Evolutionary conservation across 92 coral and sea anemone genomes (phyloP).

Genomic region (Zoanthus solanderi): DNA sequence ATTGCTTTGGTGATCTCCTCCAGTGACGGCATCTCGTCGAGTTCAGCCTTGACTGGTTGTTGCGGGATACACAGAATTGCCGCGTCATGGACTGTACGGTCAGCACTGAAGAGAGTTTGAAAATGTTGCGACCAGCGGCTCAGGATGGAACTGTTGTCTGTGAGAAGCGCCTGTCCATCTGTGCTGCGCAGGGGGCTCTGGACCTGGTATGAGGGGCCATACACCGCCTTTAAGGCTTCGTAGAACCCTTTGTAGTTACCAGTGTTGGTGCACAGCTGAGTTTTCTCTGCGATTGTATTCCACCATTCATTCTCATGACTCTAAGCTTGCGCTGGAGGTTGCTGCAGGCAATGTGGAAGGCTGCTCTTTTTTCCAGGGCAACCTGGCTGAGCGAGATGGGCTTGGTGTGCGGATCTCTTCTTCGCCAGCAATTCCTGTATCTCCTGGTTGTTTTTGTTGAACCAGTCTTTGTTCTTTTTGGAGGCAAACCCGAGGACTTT

Average conservation of each 20-base stretch:
- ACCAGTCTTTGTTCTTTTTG: slow-evolving; percentile 22
- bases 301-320: slow-evolving; percentile 36
- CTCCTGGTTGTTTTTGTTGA: background rate
- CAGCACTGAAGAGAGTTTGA: slow-evolving; percentile 29
- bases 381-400: slow-evolving; percentile 25
- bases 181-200: slow-evolving; percentile 29
- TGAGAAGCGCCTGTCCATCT: slow-evolving; percentile 30
- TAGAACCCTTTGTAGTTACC: slow-evolving; percentile 42
- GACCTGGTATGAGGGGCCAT: slow-evolving; percentile 45
- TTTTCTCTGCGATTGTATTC: background rate
- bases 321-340: slow-evolving; percentile 35
- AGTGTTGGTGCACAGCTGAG: slow-evolving; percentile 38
- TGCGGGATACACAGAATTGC: background rate
- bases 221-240: slow-evolving; percentile 35
- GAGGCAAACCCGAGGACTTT: slow-evolving; percentile 32
- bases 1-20: slow-evolving; percentile 22
- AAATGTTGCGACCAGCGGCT: background rate
- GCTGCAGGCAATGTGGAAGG: slow-evolving; percentile 44
- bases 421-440: slow-evolving; percentile 15
- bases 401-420: slow-evolving; percentile 22
- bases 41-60: background rate
- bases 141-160: background rate
- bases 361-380: slow-evolving; percentile 23
- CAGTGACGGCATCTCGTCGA: slow-evolving; percentile 15
- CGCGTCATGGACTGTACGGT: background rate